Evolutionary conservation across 2,113 vertebrate species (phyloP), one percentile per base, ranked within the genome.

Genomic region (Dipodomys ordii): DNA sequence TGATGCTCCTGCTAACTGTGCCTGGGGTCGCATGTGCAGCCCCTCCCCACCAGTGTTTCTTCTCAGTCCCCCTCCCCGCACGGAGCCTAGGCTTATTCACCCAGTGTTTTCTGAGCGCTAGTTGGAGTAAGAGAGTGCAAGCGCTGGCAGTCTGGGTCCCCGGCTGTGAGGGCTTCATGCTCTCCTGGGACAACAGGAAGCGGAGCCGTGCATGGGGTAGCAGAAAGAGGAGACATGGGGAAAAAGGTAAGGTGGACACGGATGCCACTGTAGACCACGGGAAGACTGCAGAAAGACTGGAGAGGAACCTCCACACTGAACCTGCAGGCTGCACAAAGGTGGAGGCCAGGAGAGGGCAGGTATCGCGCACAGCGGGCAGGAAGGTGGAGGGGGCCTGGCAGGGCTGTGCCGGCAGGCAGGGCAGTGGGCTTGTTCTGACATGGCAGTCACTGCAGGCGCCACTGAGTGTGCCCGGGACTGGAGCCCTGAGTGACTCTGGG

Each of bases 211-310:
- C 18, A 62, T 1, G 16, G 46, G 8, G 3, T 12, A 7, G 11
- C 8, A 2, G 25, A 60, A 25, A 28, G 0, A 5, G 32, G 28
- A 12, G 0, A 0, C 1, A 39, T 28, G 27, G 35, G 20, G 3
- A 22, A 44, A 1, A 6, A 6, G 20, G 25, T 8, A 27, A 35
- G 57, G 19, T 16, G 80, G 71, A 1, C 7, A 32, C 9, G 20
- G n/a, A 19, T 27, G 30, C 64, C 13, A 46, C 30, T 68, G 39
- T 39, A 39, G 39, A 39, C 39, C 39, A 39, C 5, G 39, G 39
- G 5, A 5, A 39, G 39, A 39, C 22, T 23, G 6, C 0, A 0
- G 4, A 46, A 67, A 11, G 60, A 13, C 5, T 0, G 23, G 18
- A 39, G 7, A 72, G 7, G 46, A 64, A 22, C 83, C 28, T n/a